Base-by-base conservation (phyloP, 2,797 vertebrate species). In the Ispidina lecontei region DNA sequence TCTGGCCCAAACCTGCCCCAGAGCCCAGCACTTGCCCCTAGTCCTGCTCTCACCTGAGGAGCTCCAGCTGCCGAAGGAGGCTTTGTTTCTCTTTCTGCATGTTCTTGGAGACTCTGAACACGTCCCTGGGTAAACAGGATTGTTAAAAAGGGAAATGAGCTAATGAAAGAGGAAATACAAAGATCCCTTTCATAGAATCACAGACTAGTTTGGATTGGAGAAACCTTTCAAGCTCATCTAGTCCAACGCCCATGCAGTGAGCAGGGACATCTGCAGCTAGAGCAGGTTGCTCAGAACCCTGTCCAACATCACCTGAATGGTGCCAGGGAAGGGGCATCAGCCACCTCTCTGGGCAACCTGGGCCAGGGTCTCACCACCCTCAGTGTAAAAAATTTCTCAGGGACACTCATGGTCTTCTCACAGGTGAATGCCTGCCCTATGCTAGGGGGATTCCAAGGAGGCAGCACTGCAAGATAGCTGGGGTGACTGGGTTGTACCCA, bases 31-130 rank as follows among this genome's bases (percentile, higher is more conserved):
- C 37, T 76, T 44, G 10, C 19, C 3, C 12, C 28, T 29, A 49
- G 13, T 28, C 15, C 31, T 22, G 18, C 31, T 41, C 88, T 91
- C 96, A 99, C 99, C 99, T 98, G 95, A 99, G 97, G 13, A 99
- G 98, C n/a, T 99, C 98, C 93, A 99, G 98, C 77, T 99, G 99
- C 86, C 98, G 98, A 17, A 98, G 87, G 33, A 99, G 98, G 89
- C 99, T 99, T 63, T 98, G 98, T 76, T 98, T 99, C 96, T 99
- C 99, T 87, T 98, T 99, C 97, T 99, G 99, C 97, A 99, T 99
- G 96, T 99, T 99, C 94, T 96, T 98, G 16, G 99, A 99, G 82
- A 99, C 99, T 51, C 97, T 98, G 49, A 98, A 96, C 89, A 99
- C 98, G 26, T 98, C 98, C 93, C 99, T 99, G 96, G 9, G 55